These are phyloP conservation scores for Harpegnathos saltator DNA, from an alignment of 1,140 invertebrate genomes.

Conservation along the genomic window DNA sequence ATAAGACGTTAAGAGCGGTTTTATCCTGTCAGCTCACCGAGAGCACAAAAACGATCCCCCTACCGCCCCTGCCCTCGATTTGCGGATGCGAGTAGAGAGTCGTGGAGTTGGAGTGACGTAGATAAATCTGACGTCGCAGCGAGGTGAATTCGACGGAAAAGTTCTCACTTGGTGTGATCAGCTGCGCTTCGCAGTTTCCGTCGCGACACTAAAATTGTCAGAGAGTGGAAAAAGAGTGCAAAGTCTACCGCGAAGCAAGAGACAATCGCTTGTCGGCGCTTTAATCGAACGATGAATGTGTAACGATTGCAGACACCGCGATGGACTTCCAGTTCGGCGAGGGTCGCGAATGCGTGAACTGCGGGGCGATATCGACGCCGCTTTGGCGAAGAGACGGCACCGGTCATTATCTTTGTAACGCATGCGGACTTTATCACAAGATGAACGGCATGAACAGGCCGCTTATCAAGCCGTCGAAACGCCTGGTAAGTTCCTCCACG, in stretches of 20 bases:
- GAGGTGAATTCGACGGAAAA: no score
- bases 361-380: conserved; percentile 97
- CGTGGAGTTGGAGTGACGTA: neutral
- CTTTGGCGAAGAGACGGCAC: conserved; percentile 98
- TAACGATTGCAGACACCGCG: conserved; percentile 88
- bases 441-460: conserved; percentile 98
- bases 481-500: conserved; percentile 91
- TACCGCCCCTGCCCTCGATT: neutral
- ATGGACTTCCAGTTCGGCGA: conserved; percentile 94
- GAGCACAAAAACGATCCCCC: neutral
- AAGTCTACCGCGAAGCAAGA: no score
- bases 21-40: conserved; percentile 15
- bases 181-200: no score
- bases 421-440: conserved; percentile 98
- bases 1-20: conserved; percentile 39
- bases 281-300: conserved; percentile 34
- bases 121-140: neutral
- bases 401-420: conserved; percentile 99
- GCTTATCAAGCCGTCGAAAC: conserved; percentile 94
- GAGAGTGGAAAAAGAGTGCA: no score
- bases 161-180: no score
- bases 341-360: conserved; percentile 98
- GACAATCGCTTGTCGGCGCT: neutral
- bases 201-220: no score
- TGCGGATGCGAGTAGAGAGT: neutral